Conservation (phyloP, 2,797 vertebrate genomes). For the Cryptoprocta ferox region DNA sequence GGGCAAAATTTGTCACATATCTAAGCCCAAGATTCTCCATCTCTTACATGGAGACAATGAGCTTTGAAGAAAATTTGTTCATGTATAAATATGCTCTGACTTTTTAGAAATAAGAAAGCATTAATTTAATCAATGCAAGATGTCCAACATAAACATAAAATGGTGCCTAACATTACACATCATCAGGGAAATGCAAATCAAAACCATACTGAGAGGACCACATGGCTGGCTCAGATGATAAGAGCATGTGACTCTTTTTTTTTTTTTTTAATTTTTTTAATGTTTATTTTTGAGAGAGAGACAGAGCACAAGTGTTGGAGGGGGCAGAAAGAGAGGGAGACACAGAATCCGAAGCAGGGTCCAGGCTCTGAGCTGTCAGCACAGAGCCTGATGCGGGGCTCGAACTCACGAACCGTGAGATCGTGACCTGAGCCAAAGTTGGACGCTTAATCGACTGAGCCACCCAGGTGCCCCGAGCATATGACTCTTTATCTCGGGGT, state of each 20-base stretch:
- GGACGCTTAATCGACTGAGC: too few relatives aligned
- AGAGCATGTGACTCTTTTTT: not conserved
- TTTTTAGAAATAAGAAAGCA: conserved; percentile 20
- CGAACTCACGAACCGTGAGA: too few relatives aligned
- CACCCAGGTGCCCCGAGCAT: too few relatives aligned
- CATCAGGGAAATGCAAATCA: not conserved
- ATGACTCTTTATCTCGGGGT: not conserved
- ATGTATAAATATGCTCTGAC: not conserved
- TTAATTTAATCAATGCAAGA: not conserved
- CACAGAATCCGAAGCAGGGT: too few relatives aligned
- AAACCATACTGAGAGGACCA: not conserved
- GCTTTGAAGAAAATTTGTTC: conserved; percentile 1
- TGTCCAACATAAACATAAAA: not conserved
- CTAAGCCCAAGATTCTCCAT: not conserved
- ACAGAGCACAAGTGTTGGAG: too few relatives aligned
- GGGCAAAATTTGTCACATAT: not conserved
- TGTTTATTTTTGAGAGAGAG: too few relatives aligned
- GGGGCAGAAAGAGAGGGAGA: too few relatives aligned
- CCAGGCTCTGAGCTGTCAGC: too few relatives aligned
- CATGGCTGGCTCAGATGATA: not conserved
- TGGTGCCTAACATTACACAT: not conserved
- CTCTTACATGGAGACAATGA: not conserved
- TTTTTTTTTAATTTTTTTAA: too few relatives aligned
- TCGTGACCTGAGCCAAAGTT: too few relatives aligned
- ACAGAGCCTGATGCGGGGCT: too few relatives aligned